Conservation (phyloP, 2,888 invertebrate genomes). For the Ecdyonurus torrentis region DNA sequence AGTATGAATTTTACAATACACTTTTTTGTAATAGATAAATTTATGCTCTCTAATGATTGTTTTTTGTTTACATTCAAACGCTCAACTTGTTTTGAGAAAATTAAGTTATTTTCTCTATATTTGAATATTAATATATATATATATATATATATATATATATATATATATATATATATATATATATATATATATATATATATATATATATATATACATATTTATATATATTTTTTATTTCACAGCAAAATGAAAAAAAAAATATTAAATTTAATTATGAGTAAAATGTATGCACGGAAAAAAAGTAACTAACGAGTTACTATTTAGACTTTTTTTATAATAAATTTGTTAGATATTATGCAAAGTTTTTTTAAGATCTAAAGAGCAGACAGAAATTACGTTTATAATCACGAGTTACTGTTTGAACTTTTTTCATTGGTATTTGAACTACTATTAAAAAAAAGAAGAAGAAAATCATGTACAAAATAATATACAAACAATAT, state of each 20-base stretch:
- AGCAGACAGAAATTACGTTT: too few species aligned
- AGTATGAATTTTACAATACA: too few species aligned
- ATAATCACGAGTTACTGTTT: background rate
- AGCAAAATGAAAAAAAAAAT: too few species aligned
- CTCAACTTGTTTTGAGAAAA: too few species aligned
- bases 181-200: slow-evolving; percentile 5
- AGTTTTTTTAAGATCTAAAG: too few species aligned
- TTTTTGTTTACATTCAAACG: background rate
- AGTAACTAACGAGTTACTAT: too few species aligned
- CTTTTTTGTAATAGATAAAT: background rate
- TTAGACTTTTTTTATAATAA: too few species aligned
- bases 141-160: slow-evolving; percentile 9
- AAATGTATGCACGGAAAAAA: too few species aligned
- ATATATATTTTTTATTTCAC: background rate
- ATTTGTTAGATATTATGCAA: too few species aligned
- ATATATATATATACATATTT: slow-evolving; percentile 4
- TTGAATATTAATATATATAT: slow-evolving; percentile 7
- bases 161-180: slow-evolving; percentile 7
- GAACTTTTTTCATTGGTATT: background rate
- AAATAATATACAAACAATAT: too few species aligned
- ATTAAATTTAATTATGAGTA: too few species aligned
- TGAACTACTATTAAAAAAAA: background rate
- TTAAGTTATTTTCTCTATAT: background rate
- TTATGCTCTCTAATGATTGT: background rate
- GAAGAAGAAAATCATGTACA: background rate